Conservation (phyloP, 1,140 invertebrate species). For the Pseudobourletiella spinata region DNA sequence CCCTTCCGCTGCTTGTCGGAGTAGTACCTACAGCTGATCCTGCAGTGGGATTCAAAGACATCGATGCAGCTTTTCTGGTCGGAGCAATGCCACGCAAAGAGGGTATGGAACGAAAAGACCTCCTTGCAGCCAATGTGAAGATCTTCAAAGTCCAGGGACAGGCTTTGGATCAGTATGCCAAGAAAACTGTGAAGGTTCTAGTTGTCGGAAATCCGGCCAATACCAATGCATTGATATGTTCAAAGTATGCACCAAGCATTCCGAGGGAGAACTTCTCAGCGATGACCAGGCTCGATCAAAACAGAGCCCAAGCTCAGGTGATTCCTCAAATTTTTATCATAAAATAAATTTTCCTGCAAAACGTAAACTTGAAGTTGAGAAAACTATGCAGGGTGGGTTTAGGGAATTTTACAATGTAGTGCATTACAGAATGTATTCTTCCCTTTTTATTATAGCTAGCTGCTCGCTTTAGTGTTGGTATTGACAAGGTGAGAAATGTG, state of each 20-base stretch:
- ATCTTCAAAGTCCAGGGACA: slow-evolving; percentile 94
- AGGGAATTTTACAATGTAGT: too few species aligned
- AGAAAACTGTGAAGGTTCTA: slow-evolving; percentile 89
- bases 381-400: too few species aligned
- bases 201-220: slow-evolving; percentile 99
- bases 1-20: slow-evolving; percentile 69
- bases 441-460: slow-evolving; percentile 54
- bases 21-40: slow-evolving; percentile 81
- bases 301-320: slow-evolving; percentile 78
- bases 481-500: slow-evolving; percentile 73
- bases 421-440: too few species aligned
- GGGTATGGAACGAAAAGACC: slow-evolving; percentile 98
- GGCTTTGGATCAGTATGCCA: slow-evolving; percentile 84
- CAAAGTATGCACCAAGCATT: slow-evolving; percentile 86
- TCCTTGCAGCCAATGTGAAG: slow-evolving; percentile 91
- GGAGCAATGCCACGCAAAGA: slow-evolving; percentile 97
- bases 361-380: too few species aligned
- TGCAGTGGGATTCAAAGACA: slow-evolving; percentile 82
- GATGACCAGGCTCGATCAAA: slow-evolving; percentile 97
- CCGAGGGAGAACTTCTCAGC: slow-evolving; percentile 95
- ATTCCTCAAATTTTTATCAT: neutral
- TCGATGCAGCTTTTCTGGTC: slow-evolving; percentile 95
- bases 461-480: slow-evolving; percentile 51
- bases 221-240: slow-evolving; percentile 94
- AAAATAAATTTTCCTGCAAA: neutral